Percentiles rank a stretch among this genome's conserved stretches.
These are phyloP conservation scores for Melanophora roralis DNA, from an alignment of 2,888 invertebrate genomes.

Conservation along the genomic window DNA sequence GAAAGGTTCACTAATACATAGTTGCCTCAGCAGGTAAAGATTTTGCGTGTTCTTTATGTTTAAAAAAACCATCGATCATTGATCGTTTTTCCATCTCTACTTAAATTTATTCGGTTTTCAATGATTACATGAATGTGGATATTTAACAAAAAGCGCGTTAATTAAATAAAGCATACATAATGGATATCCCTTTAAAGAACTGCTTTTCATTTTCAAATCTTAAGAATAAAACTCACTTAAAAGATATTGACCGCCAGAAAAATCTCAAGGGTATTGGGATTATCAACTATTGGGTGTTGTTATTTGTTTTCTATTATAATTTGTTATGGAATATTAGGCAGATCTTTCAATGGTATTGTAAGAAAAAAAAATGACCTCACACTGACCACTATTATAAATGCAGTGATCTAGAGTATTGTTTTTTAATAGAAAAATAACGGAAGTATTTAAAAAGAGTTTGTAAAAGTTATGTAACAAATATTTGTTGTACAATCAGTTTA, in stretches of 20 bases:
- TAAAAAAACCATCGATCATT: conserved; percentile 30
- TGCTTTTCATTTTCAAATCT: not conserved
- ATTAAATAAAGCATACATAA: conserved; percentile 45
- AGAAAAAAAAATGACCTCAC: conserved; percentile 50
- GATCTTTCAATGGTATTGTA: not conserved
- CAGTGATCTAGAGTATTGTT: not conserved
- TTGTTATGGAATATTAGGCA: conserved; percentile 43
- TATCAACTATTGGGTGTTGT: conserved; percentile 26
- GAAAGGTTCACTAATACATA: not conserved
- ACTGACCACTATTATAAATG: conserved; percentile 38
- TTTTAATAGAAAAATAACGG: not conserved
- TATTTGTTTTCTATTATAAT: conserved; percentile 53
- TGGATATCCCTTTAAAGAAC: conserved; percentile 7
- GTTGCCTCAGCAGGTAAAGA: not conserved
- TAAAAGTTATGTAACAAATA: not conserved
- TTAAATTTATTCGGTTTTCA: not conserved
- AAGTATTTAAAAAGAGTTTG: conserved; percentile 22
- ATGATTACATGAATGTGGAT: conserved; percentile 55
- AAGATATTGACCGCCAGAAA: conserved; percentile 29
- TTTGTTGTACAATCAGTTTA: not conserved
- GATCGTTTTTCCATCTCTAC: not conserved
- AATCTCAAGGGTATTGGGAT: conserved; percentile 22
- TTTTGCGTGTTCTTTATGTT: not conserved
- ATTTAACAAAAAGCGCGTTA: conserved; percentile 49
- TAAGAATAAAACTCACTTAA: conserved; percentile 9